These are phyloP conservation scores for Enteromius radiatus DNA, from an alignment of 2,797 vertebrate genomes.

Conservation along the genomic window DNA sequence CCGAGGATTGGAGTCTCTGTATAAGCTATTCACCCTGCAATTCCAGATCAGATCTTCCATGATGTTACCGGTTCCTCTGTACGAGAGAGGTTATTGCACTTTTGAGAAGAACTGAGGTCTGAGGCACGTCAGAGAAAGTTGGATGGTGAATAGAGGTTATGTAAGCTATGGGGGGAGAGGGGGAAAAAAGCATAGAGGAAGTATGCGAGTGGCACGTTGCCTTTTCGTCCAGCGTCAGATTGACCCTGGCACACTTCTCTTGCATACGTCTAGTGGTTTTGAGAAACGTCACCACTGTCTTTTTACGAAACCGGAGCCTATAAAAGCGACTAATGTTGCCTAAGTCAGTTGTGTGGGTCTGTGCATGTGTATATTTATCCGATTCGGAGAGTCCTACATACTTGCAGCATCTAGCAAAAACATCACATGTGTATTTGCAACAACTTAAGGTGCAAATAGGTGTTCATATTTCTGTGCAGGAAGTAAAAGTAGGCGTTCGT, in stretches of 20 bases:
- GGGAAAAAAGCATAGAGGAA: slow-evolving; percentile 51
- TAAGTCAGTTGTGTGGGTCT: neutral
- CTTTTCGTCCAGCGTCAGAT: slow-evolving; percentile 64
- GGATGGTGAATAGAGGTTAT: slow-evolving; percentile 37
- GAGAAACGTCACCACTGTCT: slow-evolving; percentile 36
- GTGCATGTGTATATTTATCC: slow-evolving; percentile 16
- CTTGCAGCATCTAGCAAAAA: slow-evolving; percentile 18
- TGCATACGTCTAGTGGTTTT: slow-evolving; percentile 36
- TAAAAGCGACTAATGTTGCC: slow-evolving; percentile 48
- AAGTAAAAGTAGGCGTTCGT: neutral
- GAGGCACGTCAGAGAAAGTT: slow-evolving; percentile 16
- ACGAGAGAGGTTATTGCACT: neutral
- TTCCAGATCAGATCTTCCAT: neutral
- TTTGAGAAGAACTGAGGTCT: neutral
- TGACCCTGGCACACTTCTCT: slow-evolving; percentile 66
- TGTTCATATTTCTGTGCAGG: neutral
- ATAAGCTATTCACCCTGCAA: neutral
- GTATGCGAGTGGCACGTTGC: slow-evolving; percentile 70
- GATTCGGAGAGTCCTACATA: neutral
- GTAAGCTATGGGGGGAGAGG: slow-evolving; percentile 47
- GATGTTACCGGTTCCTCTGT: neutral
- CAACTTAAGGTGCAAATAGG: neutral
- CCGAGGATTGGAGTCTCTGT: neutral
- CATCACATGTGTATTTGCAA: neutral
- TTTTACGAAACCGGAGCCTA: slow-evolving; percentile 39